Evolutionary conservation across 2,797 vertebrate genomes (phyloP).

Genomic region (Dicrostonyx torquatus): DNA sequence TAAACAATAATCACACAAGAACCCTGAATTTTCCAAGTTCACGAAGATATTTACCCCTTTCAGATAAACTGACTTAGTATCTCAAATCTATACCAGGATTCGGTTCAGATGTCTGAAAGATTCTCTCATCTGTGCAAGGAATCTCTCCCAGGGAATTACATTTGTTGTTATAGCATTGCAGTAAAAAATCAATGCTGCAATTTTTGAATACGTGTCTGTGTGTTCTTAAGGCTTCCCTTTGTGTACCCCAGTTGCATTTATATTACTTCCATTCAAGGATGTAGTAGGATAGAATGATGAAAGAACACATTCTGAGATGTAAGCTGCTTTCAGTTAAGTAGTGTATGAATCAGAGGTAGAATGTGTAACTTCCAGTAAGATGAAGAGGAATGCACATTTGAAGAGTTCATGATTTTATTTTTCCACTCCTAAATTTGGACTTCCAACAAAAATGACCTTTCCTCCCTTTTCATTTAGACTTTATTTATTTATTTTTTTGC

Average conservation of each 20-base stretch:
- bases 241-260: neutral
- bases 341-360: neutral
- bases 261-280: neutral
- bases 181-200: neutral
- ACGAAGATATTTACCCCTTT: neutral
- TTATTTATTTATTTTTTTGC: conserved; percentile 24
- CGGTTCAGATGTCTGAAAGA: neutral
- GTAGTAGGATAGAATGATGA: conserved; percentile 19
- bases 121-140: neutral
- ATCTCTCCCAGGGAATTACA: neutral
- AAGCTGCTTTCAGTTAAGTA: neutral
- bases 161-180: conserved; percentile 3
- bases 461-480: neutral
- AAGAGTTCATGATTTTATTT: neutral
- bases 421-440: neutral
- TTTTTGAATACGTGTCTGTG: neutral
- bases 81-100: conserved; percentile 53
- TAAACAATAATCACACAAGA: neutral
- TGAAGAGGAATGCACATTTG: neutral
- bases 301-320: neutral
- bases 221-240: neutral
- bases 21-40: conserved; percentile 1
- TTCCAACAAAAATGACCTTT: neutral
- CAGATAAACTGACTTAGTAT: conserved; percentile 22
- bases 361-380: neutral